These are phyloP conservation scores for Anastrepha ludens DNA, from an alignment of 1,140 invertebrate species.

Conservation along the genomic window DNA sequence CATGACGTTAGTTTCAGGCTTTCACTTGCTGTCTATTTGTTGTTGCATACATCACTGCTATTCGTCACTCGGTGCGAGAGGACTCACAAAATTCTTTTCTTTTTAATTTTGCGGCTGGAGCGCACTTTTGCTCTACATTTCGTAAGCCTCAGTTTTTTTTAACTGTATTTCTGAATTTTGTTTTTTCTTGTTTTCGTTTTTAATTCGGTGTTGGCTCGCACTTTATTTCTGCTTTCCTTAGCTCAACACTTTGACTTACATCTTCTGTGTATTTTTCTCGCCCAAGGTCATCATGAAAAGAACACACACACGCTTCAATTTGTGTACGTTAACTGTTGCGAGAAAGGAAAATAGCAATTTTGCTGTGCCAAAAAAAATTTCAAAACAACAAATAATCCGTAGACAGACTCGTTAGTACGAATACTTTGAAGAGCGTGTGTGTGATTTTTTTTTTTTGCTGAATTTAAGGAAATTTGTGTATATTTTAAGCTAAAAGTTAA, in stretches of 20 bases:
- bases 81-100: too few species aligned
- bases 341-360: background rate
- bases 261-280: background rate
- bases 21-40: background rate
- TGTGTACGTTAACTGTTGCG: background rate
- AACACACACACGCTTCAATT: background rate
- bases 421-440: background rate
- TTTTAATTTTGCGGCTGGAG: background rate
- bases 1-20: slow-evolving; percentile 12
- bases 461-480: too few species aligned
- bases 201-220: too few species aligned
- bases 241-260: too few species aligned
- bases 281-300: background rate
- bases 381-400: background rate
- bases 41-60: background rate
- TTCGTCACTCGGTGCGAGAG: too few species aligned
- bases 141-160: background rate
- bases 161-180: background rate
- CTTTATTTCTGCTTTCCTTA: too few species aligned
- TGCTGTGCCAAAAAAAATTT: too few species aligned
- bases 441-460: too few species aligned
- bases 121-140: slow-evolving; percentile 13
- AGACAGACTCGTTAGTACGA: background rate
- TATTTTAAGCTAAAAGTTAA: too few species aligned
- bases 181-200: background rate